Base-by-base conservation (phyloP, 2,797 vertebrate genomes). In the Holocentrus rufus region DNA sequence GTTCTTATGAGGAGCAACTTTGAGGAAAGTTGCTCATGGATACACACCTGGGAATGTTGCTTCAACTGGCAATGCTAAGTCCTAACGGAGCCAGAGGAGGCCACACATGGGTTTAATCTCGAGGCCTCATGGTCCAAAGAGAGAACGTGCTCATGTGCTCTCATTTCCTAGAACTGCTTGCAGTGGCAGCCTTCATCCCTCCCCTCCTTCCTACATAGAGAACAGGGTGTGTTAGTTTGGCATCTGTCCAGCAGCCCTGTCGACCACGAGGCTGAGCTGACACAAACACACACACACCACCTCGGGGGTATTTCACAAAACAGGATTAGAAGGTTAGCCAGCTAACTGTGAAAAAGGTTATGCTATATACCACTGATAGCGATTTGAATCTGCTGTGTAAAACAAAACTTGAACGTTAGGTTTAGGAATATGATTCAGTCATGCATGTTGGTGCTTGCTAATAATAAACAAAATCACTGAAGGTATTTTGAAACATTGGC, bases 101-200 rank as follows among this genome's bases (percentile, higher is more conserved):
- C 65, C 69, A 80, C 80, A 86, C 56, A 60, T 83, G 87, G 81
- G 67, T 80, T 74, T 20, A 82, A 77, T 82, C 71, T 65, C 8
- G 18, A 22, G 63, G 42, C 22, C 31, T 66, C 53, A 18, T 59
- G 53, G 61, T 52, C 72, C 74, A 77, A 72, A 53, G 73, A 68
- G 18, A 31, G 77, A 83, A 69, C 83, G 59, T 86, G 76, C 72
- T 27, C 36, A 11, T 87, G 81, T 88, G 31, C 85, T 87, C 53
- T 63, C 77, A 82, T 90, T 94, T 93, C 91, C 89, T 75, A 86
- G 92, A 94, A 91, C 52, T 90, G 63, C 1, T 34, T 56, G 73
- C 66, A 54, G 61, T 36, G 68, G 59, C 70, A 74, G 74, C 58
- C 63, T 36, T 50, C 65, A 50, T 36, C 80, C 60, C 79, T 42